phyloP scores from a whole-genome alignment of 2,888 invertebrate species.

The Thalpophila matura region DNA sequence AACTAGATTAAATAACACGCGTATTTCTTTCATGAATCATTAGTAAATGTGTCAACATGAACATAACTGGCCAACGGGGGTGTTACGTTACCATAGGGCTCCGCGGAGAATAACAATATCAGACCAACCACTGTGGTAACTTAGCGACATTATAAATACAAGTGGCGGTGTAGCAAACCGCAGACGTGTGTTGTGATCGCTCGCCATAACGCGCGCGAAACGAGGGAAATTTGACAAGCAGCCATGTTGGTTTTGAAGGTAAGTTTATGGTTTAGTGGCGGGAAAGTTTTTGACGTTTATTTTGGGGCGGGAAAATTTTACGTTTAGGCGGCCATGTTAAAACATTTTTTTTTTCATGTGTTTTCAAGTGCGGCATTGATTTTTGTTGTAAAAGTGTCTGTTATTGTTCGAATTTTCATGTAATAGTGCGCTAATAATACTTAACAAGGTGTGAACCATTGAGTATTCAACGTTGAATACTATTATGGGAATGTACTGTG shows the following conservation, averaged over 20 bases:
- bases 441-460: slow-evolving; percentile 28
- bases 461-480: slow-evolving; percentile 24
- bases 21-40: slow-evolving; percentile 63
- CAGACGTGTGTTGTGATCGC: slow-evolving; percentile 79
- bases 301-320: slow-evolving; percentile 27
- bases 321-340: not conserved
- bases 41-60: slow-evolving; percentile 62
- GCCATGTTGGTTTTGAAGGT: slow-evolving; percentile 88
- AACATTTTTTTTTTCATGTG: not conserved
- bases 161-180: slow-evolving; percentile 74
- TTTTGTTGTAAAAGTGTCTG: slow-evolving; percentile 40
- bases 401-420: slow-evolving; percentile 23
- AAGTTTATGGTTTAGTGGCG: slow-evolving; percentile 68
- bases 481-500: slow-evolving; percentile 35
- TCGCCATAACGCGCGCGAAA: slow-evolving; percentile 76
- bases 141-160: slow-evolving; percentile 89
- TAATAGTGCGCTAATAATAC: slow-evolving; percentile 45
- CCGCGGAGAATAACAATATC: slow-evolving; percentile 85
- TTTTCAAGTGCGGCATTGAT: slow-evolving; percentile 9
- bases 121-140: slow-evolving; percentile 78
- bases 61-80: slow-evolving; percentile 68
- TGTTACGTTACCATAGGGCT: slow-evolving; percentile 84
- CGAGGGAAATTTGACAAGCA: slow-evolving; percentile 84
- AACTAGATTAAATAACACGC: slow-evolving; percentile 46
- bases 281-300: slow-evolving; percentile 11